Evolutionary conservation across 1,140 invertebrate species (phyloP).

Genomic region (Vollenhovia emeryi): DNA sequence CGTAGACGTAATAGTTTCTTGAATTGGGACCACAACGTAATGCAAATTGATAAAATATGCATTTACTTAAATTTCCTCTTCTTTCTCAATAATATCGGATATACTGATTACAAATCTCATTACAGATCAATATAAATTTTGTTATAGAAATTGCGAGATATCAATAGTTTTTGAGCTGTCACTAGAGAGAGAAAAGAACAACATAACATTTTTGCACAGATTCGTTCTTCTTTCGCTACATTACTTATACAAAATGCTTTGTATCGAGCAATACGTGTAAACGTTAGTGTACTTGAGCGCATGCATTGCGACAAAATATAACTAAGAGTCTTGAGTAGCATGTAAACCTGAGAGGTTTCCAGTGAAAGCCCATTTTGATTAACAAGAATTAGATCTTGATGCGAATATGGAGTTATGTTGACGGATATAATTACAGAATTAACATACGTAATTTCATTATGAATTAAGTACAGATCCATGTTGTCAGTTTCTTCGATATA

Average conservation of each 20-base stretch:
- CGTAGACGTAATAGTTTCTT: background rate
- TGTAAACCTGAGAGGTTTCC: background rate
- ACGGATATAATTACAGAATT: background rate
- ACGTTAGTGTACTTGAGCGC: background rate
- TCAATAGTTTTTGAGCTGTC: background rate
- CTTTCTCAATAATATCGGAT: background rate
- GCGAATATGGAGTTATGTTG: background rate
- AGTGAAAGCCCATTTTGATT: background rate
- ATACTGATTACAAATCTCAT: background rate
- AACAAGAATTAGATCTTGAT: background rate
- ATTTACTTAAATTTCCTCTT: background rate
- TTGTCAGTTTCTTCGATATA: background rate
- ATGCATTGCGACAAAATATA: background rate
- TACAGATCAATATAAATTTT: background rate
- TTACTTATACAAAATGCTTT: background rate
- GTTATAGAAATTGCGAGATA: background rate
- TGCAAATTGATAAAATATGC: background rate
- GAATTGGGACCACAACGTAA: background rate
- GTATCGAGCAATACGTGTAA: constrained; percentile 9
- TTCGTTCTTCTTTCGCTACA: background rate
- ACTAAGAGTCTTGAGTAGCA: background rate
- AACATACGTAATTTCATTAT: background rate
- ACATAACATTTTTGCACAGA: background rate
- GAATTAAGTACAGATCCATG: constrained; percentile 1
- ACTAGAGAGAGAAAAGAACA: background rate